These are phyloP conservation scores for Corythoichthys intestinalis DNA, from an alignment of 2,113 vertebrate genomes.

Conservation along the genomic window DNA sequence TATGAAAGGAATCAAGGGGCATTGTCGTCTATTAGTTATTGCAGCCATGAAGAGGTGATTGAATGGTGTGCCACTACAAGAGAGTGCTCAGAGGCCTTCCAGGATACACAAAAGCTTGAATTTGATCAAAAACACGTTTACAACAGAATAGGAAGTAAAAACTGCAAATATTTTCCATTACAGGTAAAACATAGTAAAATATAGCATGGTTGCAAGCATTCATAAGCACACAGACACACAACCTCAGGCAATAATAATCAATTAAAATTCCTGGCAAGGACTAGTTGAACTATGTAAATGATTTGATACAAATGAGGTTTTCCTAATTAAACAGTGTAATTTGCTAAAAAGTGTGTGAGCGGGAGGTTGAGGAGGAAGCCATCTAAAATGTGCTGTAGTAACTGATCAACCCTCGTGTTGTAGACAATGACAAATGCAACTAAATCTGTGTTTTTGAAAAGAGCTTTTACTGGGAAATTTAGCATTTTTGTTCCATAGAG, in stretches of 20 bases:
- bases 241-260: slow-evolving; percentile 74
- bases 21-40: slow-evolving; percentile 51
- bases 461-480: slow-evolving; percentile 43
- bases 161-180: slow-evolving; percentile 24
- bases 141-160: slow-evolving; percentile 1
- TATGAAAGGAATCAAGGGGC: slow-evolving; percentile 52
- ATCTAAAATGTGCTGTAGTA: slow-evolving; percentile 44
- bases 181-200: slow-evolving; percentile 9
- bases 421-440: slow-evolving; percentile 54
- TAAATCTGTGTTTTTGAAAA: slow-evolving; percentile 50
- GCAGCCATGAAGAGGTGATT: slow-evolving; percentile 13
- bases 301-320: slow-evolving; percentile 76
- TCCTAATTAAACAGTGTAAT: slow-evolving; percentile 75
- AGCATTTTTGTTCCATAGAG: slow-evolving; percentile 37
- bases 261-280: slow-evolving; percentile 70
- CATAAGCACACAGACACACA: slow-evolving; percentile 29
- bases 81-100: slow-evolving; percentile 39
- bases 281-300: slow-evolving; percentile 73
- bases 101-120: slow-evolving; percentile 17
- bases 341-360: slow-evolving; percentile 68
- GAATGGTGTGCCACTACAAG: slow-evolving; percentile 26
- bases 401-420: slow-evolving; percentile 49
- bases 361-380: slow-evolving; percentile 35
- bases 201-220: slow-evolving; percentile 23
- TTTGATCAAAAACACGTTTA: slow-evolving; percentile 19